A percentile compares a stretch with the other conserved stretches of the same genome.
Conservation (phyloP, 2,888 invertebrate species). For the Drosophila mercatorum region DNA sequence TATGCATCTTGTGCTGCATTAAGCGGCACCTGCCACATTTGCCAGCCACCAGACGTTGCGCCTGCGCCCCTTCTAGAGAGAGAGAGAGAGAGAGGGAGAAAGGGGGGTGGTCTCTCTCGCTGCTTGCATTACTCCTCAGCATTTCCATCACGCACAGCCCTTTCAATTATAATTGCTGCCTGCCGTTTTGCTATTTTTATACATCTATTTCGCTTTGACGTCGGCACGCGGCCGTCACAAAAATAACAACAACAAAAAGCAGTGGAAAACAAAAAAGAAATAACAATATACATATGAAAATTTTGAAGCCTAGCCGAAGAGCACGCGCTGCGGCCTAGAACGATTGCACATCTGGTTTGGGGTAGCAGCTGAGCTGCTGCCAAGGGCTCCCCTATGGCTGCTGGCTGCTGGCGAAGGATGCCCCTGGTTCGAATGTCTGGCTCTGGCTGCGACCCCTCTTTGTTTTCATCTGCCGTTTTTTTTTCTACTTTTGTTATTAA, state of each 20-base stretch:
- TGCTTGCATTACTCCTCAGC: slow-evolving; percentile 48
- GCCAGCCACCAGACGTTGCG: slow-evolving; percentile 52
- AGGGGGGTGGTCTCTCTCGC: neutral
- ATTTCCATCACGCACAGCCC: slow-evolving; percentile 79
- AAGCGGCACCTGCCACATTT: slow-evolving; percentile 73
- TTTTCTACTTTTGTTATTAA: slow-evolving; percentile 58
- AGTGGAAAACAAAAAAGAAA: slow-evolving; percentile 13
- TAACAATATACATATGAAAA: slow-evolving; percentile 30
- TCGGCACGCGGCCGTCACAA: slow-evolving; percentile 59
- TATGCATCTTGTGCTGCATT: slow-evolving; percentile 30
- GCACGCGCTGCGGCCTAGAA: slow-evolving; percentile 63
- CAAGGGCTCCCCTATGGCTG: slow-evolving; percentile 27
- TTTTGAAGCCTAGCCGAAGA: slow-evolving; percentile 65
- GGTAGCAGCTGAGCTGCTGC: slow-evolving; percentile 46
- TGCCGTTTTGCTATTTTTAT: slow-evolving; percentile 74
- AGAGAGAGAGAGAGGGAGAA: neutral
- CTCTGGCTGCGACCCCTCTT: slow-evolving; percentile 37
- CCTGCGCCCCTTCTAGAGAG: slow-evolving; percentile 43
- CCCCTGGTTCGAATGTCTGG: slow-evolving; percentile 51
- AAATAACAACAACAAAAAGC: slow-evolving; percentile 30
- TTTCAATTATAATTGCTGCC: slow-evolving; percentile 76
- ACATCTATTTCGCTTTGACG: slow-evolving; percentile 64
- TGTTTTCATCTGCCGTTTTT: slow-evolving; percentile 19
- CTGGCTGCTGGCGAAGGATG: slow-evolving; percentile 43
- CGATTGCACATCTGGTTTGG: slow-evolving; percentile 59